Evolutionary conservation across 2,113 vertebrate genomes (phyloP).

Genomic region (Atrichornis clamosus): DNA sequence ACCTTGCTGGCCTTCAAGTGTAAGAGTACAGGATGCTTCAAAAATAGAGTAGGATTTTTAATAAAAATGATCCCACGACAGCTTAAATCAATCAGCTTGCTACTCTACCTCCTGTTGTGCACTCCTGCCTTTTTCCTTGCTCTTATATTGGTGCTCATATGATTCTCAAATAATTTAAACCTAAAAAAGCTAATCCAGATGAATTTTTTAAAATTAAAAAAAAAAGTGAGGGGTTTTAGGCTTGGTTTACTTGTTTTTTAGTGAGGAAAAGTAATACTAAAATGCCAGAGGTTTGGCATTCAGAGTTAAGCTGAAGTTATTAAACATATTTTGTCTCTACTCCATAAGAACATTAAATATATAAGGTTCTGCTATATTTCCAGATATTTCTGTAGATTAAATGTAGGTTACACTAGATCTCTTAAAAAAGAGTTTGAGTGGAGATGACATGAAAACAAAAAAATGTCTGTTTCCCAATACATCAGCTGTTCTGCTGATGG

Average conservation of each 20-base stretch:
- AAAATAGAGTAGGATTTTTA: not conserved
- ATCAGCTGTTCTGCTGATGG: not conserved
- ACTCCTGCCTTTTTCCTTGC: not conserved
- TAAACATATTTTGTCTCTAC: not conserved
- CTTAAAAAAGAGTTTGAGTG: not conserved
- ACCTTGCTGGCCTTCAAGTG: not conserved
- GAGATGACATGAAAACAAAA: not conserved
- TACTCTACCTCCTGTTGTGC: not conserved
- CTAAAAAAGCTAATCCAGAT: not conserved
- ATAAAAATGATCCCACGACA: not conserved
- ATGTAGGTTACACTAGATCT: not conserved
- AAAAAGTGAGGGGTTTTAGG: fast-evolving
- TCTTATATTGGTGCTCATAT: not conserved
- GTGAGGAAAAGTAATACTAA: not conserved
- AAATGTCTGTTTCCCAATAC: not conserved
- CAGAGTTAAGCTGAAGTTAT: not conserved
- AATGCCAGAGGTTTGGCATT: not conserved
- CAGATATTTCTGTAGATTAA: not conserved
- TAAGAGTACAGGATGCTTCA: not conserved
- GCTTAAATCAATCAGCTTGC: not conserved
- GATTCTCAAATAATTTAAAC: not conserved
- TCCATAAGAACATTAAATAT: not conserved
- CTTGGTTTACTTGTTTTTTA: not conserved
- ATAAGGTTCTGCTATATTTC: not conserved
- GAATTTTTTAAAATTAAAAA: not conserved